Evolutionary conservation across 2,113 vertebrate species (phyloP), one percentile per base, ranked within the genome.

Genomic region (Gymnorhina tibicen): DNA sequence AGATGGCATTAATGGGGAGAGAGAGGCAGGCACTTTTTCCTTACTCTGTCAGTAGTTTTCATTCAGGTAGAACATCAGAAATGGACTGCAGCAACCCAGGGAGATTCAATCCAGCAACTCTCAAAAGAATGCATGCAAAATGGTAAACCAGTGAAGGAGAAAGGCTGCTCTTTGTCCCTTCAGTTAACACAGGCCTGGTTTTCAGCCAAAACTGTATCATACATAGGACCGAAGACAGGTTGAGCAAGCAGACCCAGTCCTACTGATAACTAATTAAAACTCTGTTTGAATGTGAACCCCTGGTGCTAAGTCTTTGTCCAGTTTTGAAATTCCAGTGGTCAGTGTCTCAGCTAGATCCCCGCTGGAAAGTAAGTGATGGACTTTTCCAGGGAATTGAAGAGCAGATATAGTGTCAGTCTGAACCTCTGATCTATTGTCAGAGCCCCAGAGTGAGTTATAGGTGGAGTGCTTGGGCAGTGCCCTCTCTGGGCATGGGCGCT

Each of bases 401-500:
- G 37, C 3, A 53, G n/a, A 69, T 3, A 10, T 1, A 41, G 16
- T 13, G 4, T 46, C 9, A 15, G 3, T 39, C 33, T 64, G 47
- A 72, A 56, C 12, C 20, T 80, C 17, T 58, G 23, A 2, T 33
- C 4, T 62, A 20, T 24, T 58, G 3, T n/a, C 1, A 3, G 39
- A 87, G 9, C 1, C 18, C 14, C 47, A 1, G 9, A 37, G 3
- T 20, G 16, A 62, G 10, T 60, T 69, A 23, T 0, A 53, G 7
- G 11, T 18, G n/a, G 11, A 47, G 7, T 27, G 13, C 4, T 35
- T 89, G 16, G 13, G 1, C 13, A 90, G 8, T 23, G 24, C 3
- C 32, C 0, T 32, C 46, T 53, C 9, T 55, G 12, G 17, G 6
- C 16, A 37, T 0, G 0, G 17, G 8, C 2, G 1, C 30, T 69